Percentiles rank a stretch among this genome's conserved stretches.
These are phyloP conservation scores for Nomada flava DNA, from an alignment of 2,888 invertebrate genomes.

Conservation along the genomic window DNA sequence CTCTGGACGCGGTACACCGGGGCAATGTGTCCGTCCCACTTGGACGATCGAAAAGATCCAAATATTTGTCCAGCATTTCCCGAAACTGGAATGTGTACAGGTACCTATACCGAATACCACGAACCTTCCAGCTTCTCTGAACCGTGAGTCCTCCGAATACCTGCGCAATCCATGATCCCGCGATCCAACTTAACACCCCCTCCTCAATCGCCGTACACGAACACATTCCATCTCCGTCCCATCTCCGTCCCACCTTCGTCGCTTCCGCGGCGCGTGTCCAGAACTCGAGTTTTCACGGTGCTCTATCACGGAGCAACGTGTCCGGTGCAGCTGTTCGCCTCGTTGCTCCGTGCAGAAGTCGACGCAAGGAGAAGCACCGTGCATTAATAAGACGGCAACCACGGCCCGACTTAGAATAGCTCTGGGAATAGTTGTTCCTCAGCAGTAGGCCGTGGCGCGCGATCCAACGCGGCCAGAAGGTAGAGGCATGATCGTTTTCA, in stretches of 20 bases:
- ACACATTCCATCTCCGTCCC: background rate
- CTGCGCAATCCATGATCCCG: background rate
- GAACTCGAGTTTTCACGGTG: constrained; percentile 51
- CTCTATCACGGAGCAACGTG: constrained; percentile 59
- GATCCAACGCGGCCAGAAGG: constrained; percentile 58
- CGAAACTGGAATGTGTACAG: too few relatives aligned
- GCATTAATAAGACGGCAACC: constrained; percentile 78
- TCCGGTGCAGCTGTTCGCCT: constrained; percentile 72
- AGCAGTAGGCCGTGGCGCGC: constrained; percentile 65
- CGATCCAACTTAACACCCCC: background rate
- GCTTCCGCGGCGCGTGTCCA: background rate
- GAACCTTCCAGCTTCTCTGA: too few relatives aligned
- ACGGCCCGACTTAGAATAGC: constrained; percentile 74
- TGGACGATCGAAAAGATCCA: too few relatives aligned
- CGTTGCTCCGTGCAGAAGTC: constrained; percentile 60
- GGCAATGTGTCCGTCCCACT: too few relatives aligned
- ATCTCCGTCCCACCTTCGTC: background rate
- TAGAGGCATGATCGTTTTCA: constrained; percentile 24
- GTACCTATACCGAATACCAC: too few relatives aligned
- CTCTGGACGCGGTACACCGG: too few relatives aligned
- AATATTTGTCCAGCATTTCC: too few relatives aligned
- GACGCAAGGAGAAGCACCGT: constrained; percentile 52
- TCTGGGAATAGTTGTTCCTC: constrained; percentile 76
- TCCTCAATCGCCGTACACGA: background rate
- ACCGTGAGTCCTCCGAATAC: too few relatives aligned